Conservation (phyloP, 2,888 invertebrate species). For the Magallana nippona region DNA sequence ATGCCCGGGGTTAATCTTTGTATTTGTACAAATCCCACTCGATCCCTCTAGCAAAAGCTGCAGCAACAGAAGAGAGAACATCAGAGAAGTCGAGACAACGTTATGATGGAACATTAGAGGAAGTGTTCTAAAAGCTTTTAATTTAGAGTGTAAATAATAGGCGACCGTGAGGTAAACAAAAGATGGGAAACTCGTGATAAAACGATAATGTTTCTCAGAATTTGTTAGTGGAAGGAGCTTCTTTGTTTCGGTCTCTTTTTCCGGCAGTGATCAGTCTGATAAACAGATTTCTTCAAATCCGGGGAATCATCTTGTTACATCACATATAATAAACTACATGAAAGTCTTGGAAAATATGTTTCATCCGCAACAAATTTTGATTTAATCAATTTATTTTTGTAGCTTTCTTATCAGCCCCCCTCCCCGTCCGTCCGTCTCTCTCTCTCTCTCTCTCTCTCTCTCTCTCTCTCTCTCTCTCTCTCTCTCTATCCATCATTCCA, state of each 20-base stretch:
- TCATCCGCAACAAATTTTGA: not conserved
- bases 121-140: constrained; percentile 31
- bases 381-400: not conserved
- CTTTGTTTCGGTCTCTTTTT: not conserved
- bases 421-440: not conserved
- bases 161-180: constrained; percentile 6
- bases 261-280: not conserved
- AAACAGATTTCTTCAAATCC: constrained; percentile 18
- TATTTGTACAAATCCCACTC: no score
- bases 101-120: not conserved
- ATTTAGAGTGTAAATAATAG: constrained; percentile 17
- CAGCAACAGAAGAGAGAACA: not conserved
- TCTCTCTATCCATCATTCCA: not conserved
- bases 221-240: constrained; percentile 1
- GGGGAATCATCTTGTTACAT: constrained; percentile 8
- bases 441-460: constrained; percentile 35
- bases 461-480: constrained; percentile 35
- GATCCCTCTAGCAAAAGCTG: no score
- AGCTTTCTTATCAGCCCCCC: not conserved
- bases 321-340: not conserved
- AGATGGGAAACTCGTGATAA: constrained; percentile 2
- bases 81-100: not conserved
- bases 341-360: constrained; percentile 3
- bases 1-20: no score
- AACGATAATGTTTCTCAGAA: constrained; percentile 33